Evolutionary conservation across 2,113 vertebrate genomes (phyloP).

Genomic region (Tachycineta bicolor): DNA sequence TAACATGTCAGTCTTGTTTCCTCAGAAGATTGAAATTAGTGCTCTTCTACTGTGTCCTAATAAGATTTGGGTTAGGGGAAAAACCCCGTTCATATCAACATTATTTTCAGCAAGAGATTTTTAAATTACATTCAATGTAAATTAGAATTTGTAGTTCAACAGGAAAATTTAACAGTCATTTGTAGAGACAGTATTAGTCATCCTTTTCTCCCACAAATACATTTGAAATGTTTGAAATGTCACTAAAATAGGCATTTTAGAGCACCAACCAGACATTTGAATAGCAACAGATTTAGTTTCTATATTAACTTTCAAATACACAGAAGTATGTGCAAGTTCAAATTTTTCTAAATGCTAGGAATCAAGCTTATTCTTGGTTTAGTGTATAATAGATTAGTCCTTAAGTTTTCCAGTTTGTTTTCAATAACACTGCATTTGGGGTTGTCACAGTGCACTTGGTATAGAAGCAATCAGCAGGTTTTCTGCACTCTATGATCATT

Average conservation of each 20-base stretch:
- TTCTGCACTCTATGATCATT: not conserved
- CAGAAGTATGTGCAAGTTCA: not conserved
- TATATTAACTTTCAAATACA: not conserved
- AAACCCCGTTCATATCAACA: not conserved
- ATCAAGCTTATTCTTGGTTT: not conserved
- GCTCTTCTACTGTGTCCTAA: not conserved
- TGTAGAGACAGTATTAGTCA: not conserved
- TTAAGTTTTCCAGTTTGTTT: not conserved
- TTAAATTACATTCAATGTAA: not conserved
- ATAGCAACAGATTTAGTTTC: not conserved
- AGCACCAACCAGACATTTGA: not conserved
- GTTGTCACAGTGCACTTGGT: not conserved
- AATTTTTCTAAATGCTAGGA: not conserved
- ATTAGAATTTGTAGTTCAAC: not conserved
- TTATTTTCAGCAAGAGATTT: not conserved
- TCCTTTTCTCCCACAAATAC: not conserved
- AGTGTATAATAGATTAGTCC: not conserved
- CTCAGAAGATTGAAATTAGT: not conserved
- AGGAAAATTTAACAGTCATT: not conserved
- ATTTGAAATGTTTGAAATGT: not conserved
- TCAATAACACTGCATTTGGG: not conserved
- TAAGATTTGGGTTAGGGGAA: not conserved
- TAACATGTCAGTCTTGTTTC: not conserved
- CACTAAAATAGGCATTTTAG: not conserved
- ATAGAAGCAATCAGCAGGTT: not conserved